phyloP scores from a whole-genome alignment of 2,888 invertebrate genomes.

The Peribatodes rhomboidaria region DNA sequence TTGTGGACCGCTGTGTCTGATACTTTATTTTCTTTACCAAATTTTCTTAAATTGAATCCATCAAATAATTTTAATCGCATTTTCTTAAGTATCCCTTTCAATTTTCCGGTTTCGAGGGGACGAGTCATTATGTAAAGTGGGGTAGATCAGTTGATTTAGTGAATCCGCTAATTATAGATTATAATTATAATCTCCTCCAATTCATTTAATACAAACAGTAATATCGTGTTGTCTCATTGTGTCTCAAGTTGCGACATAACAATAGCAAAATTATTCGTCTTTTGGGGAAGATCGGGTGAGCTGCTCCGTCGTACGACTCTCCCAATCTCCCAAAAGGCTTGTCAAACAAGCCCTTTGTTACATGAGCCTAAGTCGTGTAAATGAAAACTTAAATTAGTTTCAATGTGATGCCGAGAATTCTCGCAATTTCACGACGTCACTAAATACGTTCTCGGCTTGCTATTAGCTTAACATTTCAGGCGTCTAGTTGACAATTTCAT shows the following conservation, averaged over 20 bases:
- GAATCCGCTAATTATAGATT: conserved; percentile 47
- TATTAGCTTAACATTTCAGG: conserved; percentile 1
- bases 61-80: conserved; percentile 29
- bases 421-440: conserved; percentile 25
- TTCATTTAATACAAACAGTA: conserved; percentile 1
- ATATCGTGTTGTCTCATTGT: conserved; percentile 44
- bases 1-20: not conserved
- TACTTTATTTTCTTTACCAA: not conserved
- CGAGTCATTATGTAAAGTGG: conserved; percentile 54
- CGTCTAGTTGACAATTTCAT: conserved; percentile 3
- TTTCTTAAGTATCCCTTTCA: conserved; percentile 28
- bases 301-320: conserved; percentile 55
- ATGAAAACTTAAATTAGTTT: conserved; percentile 77
- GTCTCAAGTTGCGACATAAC: conserved; percentile 63
- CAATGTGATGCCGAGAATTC: conserved; percentile 47
- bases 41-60: conserved; percentile 16
- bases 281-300: conserved; percentile 59
- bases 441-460: conserved; percentile 4
- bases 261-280: conserved; percentile 63
- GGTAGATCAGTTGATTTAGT: conserved; percentile 47
- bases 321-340: conserved; percentile 55
- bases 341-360: conserved; percentile 73
- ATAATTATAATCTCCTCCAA: not conserved
- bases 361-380: conserved; percentile 63
- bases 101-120: conserved; percentile 27